These are phyloP conservation scores for Drosophila takahashii DNA, from an alignment of 1,140 invertebrate species.

Conservation along the genomic window DNA sequence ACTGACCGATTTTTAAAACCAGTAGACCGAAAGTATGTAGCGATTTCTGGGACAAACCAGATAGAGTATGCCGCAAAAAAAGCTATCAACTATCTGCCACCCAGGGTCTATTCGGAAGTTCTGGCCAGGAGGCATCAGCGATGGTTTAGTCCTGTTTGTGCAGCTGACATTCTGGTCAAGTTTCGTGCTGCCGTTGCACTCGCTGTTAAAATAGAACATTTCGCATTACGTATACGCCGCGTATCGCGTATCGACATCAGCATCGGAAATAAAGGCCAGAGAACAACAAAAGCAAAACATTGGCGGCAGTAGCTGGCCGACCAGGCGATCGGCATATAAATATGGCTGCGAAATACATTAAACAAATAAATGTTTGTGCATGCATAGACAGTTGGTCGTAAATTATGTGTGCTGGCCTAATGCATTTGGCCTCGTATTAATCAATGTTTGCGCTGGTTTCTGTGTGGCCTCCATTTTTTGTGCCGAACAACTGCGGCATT, in stretches of 20 bases:
- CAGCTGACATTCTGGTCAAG: slow-evolving; percentile 78
- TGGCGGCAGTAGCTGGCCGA: neutral
- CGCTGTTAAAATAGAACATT: slow-evolving; percentile 18
- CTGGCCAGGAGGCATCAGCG: slow-evolving; percentile 18
- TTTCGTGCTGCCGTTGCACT: slow-evolving; percentile 23
- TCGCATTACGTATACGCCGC: slow-evolving; percentile 46
- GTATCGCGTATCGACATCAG: slow-evolving; percentile 31
- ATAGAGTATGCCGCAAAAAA: slow-evolving; percentile 4
- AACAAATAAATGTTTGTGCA: slow-evolving; percentile 56
- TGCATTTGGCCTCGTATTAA: slow-evolving; percentile 80
- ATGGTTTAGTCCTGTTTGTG: slow-evolving; percentile 57
- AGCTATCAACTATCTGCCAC: slow-evolving; percentile 1
- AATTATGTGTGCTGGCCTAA: slow-evolving; percentile 72
- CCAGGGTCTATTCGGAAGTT: neutral
- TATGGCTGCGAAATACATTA: slow-evolving; percentile 50
- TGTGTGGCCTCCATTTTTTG: slow-evolving; percentile 50
- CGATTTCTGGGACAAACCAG: neutral
- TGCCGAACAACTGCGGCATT: slow-evolving; percentile 31
- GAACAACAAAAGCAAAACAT: neutral
- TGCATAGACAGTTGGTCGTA: slow-evolving; percentile 46
- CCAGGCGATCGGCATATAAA: slow-evolving; percentile 39
- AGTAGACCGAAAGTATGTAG: neutral
- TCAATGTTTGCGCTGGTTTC: slow-evolving; percentile 62
- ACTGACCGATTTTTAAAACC: neutral
- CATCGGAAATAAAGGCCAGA: slow-evolving; percentile 32